Evolutionary conservation across 1,140 invertebrate species (phyloP), one percentile per base, ranked within the genome.

Genomic region (Ceratina japonica): DNA sequence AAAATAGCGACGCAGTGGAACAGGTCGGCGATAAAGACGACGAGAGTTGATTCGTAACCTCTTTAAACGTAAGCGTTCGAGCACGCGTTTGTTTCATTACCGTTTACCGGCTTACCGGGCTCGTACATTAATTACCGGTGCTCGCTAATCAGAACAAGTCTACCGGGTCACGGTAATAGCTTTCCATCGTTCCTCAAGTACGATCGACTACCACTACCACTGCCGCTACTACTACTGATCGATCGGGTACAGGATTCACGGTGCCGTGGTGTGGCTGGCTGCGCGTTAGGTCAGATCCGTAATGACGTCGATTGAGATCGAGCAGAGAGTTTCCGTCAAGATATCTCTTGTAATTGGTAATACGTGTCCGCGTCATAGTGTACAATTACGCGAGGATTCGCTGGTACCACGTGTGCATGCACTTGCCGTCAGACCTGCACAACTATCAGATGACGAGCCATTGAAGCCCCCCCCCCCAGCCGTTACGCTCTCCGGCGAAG

Each of bases 281-380:
- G 54, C 73, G 79, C 64, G 54, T 44, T 61, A 56, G 64, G n/a
- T 63, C 65, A 69, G 72, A 13, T n/a, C 52, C 72, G 71, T 84
- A 84, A 84, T 84, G 61, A 84, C 72, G 72, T 75, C 66, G 81
- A 83, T 74, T 58, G 81, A 80, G 81, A 83, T 84, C 82, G 81
- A 80, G 54, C 68, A 18, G 69, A 78, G 75, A 51, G 75, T 64
- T 72, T 58, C 77, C 61, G 79, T 77, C 65, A 71, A 56, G 75
- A 81, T 70, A 62, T 61, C 79, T 70, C 68, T 81, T 52, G 52
- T 62, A 62, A 80, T 69, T 76, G 68, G 51, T 54, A 63, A 71
- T 52, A 78, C 61, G 68, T 62, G 49, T 71, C 61, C 63, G 58
- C 75, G 49, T 37, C 51, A 52, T 16, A 63, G 51, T 52, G 31